These are phyloP conservation scores for Turnix velox DNA, from an alignment of 2,113 vertebrate species.

Conservation along the genomic window DNA sequence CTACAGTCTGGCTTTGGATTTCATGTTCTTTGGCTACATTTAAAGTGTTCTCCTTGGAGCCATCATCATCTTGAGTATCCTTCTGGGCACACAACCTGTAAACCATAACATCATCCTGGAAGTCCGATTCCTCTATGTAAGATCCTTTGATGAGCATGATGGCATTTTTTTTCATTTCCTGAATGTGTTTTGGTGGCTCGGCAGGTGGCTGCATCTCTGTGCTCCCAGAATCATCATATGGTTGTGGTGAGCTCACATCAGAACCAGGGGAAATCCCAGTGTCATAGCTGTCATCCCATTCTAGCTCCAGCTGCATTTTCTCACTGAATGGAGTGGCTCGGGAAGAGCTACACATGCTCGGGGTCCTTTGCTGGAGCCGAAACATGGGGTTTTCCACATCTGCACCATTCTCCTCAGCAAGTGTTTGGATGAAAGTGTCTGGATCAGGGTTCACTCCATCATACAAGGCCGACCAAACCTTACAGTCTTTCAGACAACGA, in stretches of 20 bases:
- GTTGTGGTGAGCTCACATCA: slow-evolving; percentile 47
- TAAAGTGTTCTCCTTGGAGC: background rate
- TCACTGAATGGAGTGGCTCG: slow-evolving; percentile 35
- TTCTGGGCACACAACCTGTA: slow-evolving; percentile 91
- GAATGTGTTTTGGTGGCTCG: slow-evolving; percentile 87
- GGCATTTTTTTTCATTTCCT: slow-evolving; percentile 90
- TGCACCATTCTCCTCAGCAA: slow-evolving; percentile 70
- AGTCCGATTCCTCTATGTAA: slow-evolving; percentile 93
- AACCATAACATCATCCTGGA: slow-evolving; percentile 93
- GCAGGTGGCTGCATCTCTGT: slow-evolving; percentile 16
- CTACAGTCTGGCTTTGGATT: background rate
- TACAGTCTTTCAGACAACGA: slow-evolving; percentile 83
- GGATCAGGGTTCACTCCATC: slow-evolving; percentile 87
- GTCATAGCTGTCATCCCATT: slow-evolving; percentile 97
- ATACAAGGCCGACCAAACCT: slow-evolving; percentile 90
- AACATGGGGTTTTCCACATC: slow-evolving; percentile 6
- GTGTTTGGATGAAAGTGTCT: slow-evolving; percentile 75
- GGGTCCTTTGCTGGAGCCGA: slow-evolving; percentile 18
- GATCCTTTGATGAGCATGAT: slow-evolving; percentile 88
- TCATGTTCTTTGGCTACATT: background rate
- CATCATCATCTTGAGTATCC: slow-evolving; percentile 69
- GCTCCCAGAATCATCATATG: background rate
- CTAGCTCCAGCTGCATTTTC: slow-evolving; percentile 81
- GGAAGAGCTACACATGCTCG: background rate
- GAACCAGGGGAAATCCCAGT: slow-evolving; percentile 77